Base-by-base conservation (phyloP, 2,888 invertebrate species). In the Cylloceria caligata region DNA sequence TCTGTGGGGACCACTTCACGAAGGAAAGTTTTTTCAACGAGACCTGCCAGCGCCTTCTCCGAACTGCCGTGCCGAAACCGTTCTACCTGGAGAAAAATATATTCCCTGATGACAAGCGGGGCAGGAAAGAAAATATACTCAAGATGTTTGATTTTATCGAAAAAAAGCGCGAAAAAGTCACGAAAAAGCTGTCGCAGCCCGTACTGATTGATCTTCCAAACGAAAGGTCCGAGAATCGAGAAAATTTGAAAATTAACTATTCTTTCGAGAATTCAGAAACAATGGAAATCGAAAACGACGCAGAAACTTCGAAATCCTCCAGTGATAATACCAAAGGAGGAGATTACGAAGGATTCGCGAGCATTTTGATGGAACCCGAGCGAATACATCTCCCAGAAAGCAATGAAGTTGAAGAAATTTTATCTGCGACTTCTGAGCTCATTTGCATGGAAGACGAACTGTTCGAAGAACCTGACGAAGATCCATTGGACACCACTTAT, bases 1-100 rank as follows among this genome's bases (percentile, higher is more conserved):
- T 75, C n/a, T 75, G 75, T 42, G 30, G n/a, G 21, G 75, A 75
- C 4, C 75, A 75, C 27, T 75, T 75, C 39, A 67, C 75, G 24
- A 49, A 55, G 11, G 75, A 75, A 21, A 67, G 75, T 47, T 75
- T 75, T 11, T 67, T 47, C 34, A 68, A 75, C 47, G 39, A 16
- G 16, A 75, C 75, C 5, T 67, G 75, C 13, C 55, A 75, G 11
- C 65, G 75, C 16, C 57, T 75, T 45, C 19, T 67, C 2, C 75
- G 75, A 21, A 57, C 21, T 24, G 75, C 75, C 11, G 42, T 75
- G 11, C 73, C 73, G 2, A 74, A 39, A 11, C 73, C 73, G 11
- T 71, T 71, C 19, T 57, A 57, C 19, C 71, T 57, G 11, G 71
- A 57, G 55, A 27, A 42, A 57, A 57, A 71, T 27, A 1, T 42